Evolutionary conservation across 2,797 vertebrate species (phyloP), one percentile per base, ranked within the genome.

Genomic region (Furcifer pardalis): DNA sequence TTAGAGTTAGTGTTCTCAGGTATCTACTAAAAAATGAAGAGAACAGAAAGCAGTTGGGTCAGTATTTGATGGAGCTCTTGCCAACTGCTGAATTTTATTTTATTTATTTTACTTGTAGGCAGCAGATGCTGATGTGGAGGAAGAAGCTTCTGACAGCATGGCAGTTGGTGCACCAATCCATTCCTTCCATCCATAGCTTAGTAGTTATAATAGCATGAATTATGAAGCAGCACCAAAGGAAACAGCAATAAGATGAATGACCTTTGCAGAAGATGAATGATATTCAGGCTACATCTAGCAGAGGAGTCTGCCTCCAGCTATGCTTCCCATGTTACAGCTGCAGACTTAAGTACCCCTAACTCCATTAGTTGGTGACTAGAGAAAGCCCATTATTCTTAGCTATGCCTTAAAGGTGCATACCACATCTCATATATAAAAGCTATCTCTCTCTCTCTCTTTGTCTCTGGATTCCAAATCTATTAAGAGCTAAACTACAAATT

Each of bases 21-120:
- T 77, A 77, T n/a, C 73, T 86, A 25, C n/a, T 60, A 49, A 25
- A 40, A 77, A 81, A 68, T 46, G 15, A 63, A 68, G 27, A 62
- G 46, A 42, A 30, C 12, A 62, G 79, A 59, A 52, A 81, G 25
- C 84, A 71, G 63, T 73, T 86, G 49, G 81, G 73, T 86, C 79
- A 86, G 71, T 37, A 81, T 81, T 77, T 81, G 73, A 77, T 60
- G 46, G 65, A 86, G 65, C 52, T 81, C 63, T 46, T 86, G 52
- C 63, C 72, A 81, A 68, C n/a, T 71, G 40, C 40, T 84, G 83
- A n/a, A 71, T 72, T 46, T 78, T 40, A 56, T 56, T 56, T 56
- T 15, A 56, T 56, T 56, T 21, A 56, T 56, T 8, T 40, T 52
- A 44, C 75, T 78, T 78, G 75, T 65, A 71, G 65, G 75, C 71